A percentile compares a stretch with the other conserved stretches of the same genome.
These are phyloP conservation scores for Cuculus canorus DNA, from an alignment of 2,797 vertebrate species.

Conservation along the genomic window DNA sequence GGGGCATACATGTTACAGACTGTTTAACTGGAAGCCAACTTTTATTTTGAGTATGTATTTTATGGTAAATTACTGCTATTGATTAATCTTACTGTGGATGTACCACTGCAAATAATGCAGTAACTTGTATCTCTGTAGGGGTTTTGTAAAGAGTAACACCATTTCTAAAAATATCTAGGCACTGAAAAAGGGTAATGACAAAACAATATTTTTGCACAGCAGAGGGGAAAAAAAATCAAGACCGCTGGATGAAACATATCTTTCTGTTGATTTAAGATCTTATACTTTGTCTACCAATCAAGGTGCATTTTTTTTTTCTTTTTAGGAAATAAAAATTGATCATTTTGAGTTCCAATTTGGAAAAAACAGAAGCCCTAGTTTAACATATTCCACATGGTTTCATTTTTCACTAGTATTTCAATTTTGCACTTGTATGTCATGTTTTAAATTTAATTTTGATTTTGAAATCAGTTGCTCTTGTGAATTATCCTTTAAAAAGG, in stretches of 20 bases:
- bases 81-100: not conserved
- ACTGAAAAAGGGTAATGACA: not conserved
- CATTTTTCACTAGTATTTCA: not conserved
- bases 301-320: constrained; percentile 10
- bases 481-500: not conserved
- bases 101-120: not conserved
- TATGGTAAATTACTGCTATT: not conserved
- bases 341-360: not conserved
- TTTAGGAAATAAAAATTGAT: not conserved
- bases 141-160: not conserved
- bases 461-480: not conserved
- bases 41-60: not conserved
- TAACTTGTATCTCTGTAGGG: not conserved
- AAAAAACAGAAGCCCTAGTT: not conserved
- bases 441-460: not conserved
- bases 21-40: not conserved
- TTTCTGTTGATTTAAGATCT: constrained; percentile 13
- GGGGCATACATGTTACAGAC: not conserved
- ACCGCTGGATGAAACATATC: not conserved
- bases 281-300: not conserved
- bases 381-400: not conserved
- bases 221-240: not conserved
- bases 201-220: not conserved
- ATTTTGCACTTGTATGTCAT: not conserved
- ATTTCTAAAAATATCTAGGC: not conserved